Evolutionary conservation across 1,140 invertebrate genomes (phyloP).

Genomic region (Augochlora pura): DNA sequence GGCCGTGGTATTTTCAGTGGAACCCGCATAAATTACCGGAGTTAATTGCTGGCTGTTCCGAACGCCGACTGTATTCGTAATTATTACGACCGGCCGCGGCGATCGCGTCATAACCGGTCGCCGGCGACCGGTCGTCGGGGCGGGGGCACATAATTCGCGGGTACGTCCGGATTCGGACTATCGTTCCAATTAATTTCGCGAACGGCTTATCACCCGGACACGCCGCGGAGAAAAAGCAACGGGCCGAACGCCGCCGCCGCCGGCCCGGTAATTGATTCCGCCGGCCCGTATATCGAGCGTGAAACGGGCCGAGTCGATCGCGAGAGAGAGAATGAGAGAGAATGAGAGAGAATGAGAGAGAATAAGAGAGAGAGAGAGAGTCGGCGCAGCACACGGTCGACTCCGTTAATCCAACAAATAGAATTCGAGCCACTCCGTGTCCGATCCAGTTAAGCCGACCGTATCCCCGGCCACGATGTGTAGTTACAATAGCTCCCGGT

Average conservation of each 20-base stretch:
- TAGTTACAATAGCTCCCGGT: slow-evolving; percentile 16
- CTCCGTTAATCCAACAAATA: slow-evolving; percentile 58
- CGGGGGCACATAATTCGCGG: neutral
- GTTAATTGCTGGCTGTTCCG: slow-evolving; percentile 14
- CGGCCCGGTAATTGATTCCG: slow-evolving; percentile 41
- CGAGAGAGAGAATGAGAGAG: neutral
- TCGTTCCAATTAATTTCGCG: slow-evolving; percentile 23
- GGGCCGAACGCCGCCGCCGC: neutral
- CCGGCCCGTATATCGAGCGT: slow-evolving; percentile 30
- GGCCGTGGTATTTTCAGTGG: neutral
- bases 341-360: neutral
- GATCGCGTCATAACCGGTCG: slow-evolving; percentile 1
- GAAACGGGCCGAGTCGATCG: neutral
- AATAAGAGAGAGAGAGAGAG: neutral
- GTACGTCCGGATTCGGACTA: neutral
- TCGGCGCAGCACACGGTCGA: slow-evolving; percentile 6
- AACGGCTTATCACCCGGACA: slow-evolving; percentile 4
- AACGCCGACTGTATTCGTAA: slow-evolving; percentile 9
- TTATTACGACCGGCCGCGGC: slow-evolving; percentile 3
- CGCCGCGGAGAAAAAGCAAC: neutral
- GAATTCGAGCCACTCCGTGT: slow-evolving; percentile 42
- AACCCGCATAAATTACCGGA: slow-evolving; percentile 19
- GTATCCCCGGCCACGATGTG: slow-evolving; percentile 1
- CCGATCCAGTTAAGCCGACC: slow-evolving; percentile 38
- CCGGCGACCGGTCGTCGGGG: neutral